Conservation (phyloP, 2,888 invertebrate genomes). For the Drosophila merina region DNA sequence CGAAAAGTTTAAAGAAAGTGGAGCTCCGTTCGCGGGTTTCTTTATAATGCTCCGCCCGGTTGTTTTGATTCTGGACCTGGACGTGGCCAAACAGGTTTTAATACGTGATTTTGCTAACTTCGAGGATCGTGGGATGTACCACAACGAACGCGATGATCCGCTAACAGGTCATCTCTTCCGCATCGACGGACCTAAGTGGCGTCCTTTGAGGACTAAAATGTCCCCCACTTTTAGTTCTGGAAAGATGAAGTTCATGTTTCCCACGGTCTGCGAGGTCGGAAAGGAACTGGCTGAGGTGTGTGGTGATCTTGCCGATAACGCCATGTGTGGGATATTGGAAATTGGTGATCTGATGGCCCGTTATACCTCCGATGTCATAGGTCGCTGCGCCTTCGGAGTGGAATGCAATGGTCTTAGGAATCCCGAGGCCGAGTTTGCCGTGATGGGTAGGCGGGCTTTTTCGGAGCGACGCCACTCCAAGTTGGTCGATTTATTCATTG, state of each 20-base stretch:
- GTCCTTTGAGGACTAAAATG: conserved; percentile 82
- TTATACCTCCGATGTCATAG: conserved; percentile 85
- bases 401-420: conserved; percentile 83
- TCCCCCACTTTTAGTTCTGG: conserved; percentile 84
- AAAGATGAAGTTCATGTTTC: conserved; percentile 84
- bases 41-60: conserved; percentile 68
- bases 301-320: conserved; percentile 50
- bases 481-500: conserved; percentile 53
- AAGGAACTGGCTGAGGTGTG: conserved; percentile 48
- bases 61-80: conserved; percentile 69
- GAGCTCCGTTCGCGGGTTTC: conserved; percentile 69
- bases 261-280: conserved; percentile 69
- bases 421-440: conserved; percentile 80
- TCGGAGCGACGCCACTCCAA: conserved; percentile 44
- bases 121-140: conserved; percentile 77
- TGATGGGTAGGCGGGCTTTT: conserved; percentile 67
- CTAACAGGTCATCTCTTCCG: conserved; percentile 79
- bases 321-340: conserved; percentile 65
- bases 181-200: conserved; percentile 82
- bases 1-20: conserved; percentile 50
- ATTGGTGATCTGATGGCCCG: conserved; percentile 79
- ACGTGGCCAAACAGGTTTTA: conserved; percentile 66
- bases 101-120: conserved; percentile 77
- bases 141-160: conserved; percentile 82
- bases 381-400: conserved; percentile 84